A percentile compares a stretch with the other conserved stretches of the same genome.
Evolutionary conservation across 2,797 vertebrate genomes (phyloP).

Genomic region (Potorous gilbertii): DNA sequence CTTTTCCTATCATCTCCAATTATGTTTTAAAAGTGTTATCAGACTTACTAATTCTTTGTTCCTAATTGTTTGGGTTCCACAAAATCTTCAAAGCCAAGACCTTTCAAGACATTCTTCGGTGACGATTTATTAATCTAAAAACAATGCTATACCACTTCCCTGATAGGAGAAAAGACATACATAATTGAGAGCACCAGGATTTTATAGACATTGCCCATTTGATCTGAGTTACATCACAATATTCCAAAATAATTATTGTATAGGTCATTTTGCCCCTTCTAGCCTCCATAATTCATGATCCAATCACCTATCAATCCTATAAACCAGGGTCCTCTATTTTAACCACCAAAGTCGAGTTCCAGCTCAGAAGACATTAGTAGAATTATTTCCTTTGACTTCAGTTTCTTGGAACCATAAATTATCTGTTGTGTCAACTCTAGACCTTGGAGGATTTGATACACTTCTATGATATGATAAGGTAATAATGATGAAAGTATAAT

Average conservation of each 20-base stretch:
- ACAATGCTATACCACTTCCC: constrained; percentile 13
- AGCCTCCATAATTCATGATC: neutral
- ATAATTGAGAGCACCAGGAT: neutral
- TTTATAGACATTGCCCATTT: constrained; percentile 35
- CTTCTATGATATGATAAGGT: neutral
- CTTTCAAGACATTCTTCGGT: constrained; percentile 36
- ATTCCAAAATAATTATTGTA: constrained; percentile 23
- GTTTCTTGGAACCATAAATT: neutral
- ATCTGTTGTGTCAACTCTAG: neutral
- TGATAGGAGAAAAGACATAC: constrained; percentile 21
- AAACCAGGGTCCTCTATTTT: constrained; percentile 43
- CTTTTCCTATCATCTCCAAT: constrained; percentile 1
- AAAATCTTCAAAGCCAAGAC: constrained; percentile 22
- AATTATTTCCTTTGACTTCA: neutral
- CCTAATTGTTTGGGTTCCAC: constrained; percentile 32
- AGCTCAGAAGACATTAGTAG: constrained; percentile 48
- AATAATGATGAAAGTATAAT: neutral
- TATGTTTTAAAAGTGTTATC: constrained; percentile 39
- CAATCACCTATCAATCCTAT: constrained; percentile 29
- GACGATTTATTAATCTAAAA: constrained; percentile 6
- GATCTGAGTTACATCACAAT: constrained; percentile 44
- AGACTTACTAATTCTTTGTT: constrained; percentile 38
- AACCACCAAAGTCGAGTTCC: constrained; percentile 4
- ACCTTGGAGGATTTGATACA: neutral
- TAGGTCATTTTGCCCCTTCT: neutral